phyloP scores from a whole-genome alignment of 2,888 invertebrate species.

The Erynnis tages region DNA sequence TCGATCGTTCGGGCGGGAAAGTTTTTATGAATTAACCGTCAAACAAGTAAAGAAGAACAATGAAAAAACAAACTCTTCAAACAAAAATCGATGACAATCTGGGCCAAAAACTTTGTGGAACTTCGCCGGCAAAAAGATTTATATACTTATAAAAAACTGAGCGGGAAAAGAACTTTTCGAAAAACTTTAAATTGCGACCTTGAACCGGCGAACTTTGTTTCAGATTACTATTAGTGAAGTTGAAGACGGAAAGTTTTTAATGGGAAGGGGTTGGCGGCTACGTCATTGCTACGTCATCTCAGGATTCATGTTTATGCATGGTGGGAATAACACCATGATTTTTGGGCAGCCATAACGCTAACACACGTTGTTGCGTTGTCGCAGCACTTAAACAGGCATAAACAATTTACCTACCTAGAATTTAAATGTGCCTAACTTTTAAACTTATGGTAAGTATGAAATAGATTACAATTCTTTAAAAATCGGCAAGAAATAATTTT shows the following conservation, averaged over 20 bases:
- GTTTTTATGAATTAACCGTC: slow-evolving; percentile 82
- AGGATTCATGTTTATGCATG: slow-evolving; percentile 35
- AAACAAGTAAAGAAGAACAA: slow-evolving; percentile 82
- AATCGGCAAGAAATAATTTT: no score
- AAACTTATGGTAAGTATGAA: no score
- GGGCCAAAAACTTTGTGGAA: slow-evolving; percentile 80
- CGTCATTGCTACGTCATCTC: slow-evolving; percentile 44
- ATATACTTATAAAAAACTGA: slow-evolving; percentile 81
- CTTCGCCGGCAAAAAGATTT: slow-evolving; percentile 81
- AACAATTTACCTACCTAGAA: no score
- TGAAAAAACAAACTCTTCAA: slow-evolving; percentile 82
- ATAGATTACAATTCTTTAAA: no score
- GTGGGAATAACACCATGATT: background rate
- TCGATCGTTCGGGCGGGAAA: slow-evolving; percentile 76
- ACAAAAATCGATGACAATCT: slow-evolving; percentile 83
- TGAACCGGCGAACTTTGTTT: slow-evolving; percentile 80
- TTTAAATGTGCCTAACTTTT: no score
- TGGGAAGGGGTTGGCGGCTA: slow-evolving; percentile 63
- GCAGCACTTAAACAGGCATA: no score
- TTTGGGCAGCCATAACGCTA: no score
- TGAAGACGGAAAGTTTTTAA: slow-evolving; percentile 70
- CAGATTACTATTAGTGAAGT: slow-evolving; percentile 79
- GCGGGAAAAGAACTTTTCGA: slow-evolving; percentile 78
- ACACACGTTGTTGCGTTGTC: no score
- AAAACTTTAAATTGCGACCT: slow-evolving; percentile 83